phyloP scores from a whole-genome alignment of 2,888 invertebrate species.

The Chirona hameri region DNA sequence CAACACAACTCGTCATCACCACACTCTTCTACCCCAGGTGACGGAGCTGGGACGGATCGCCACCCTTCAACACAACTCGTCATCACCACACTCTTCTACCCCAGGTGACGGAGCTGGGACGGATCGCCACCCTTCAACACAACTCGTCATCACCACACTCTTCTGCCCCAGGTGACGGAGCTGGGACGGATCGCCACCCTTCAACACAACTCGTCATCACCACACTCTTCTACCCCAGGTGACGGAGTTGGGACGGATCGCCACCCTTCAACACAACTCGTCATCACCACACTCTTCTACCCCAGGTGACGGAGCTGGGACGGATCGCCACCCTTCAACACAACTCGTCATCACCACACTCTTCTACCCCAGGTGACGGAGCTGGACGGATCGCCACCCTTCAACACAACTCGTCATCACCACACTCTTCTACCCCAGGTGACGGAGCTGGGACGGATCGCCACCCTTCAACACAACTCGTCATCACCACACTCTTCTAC shows the following conservation, averaged over 20 bases:
- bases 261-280: slow-evolving; percentile 51
- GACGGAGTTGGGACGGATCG: slow-evolving; percentile 71
- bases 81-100: not conserved
- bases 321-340: slow-evolving; percentile 71
- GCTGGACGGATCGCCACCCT: slow-evolving; percentile 76
- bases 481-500: not conserved
- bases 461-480: slow-evolving; percentile 51
- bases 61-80: slow-evolving; percentile 45
- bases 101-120: slow-evolving; percentile 58
- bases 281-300: not conserved
- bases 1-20: too few relatives aligned
- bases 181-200: slow-evolving; percentile 78
- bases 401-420: too few relatives aligned
- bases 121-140: slow-evolving; percentile 69
- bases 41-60: slow-evolving; percentile 76
- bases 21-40: slow-evolving; percentile 50
- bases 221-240: slow-evolving; percentile 50
- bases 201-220: too few relatives aligned
- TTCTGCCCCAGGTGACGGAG: slow-evolving; percentile 51
- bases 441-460: slow-evolving; percentile 71
- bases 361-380: slow-evolving; percentile 51
- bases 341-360: too few relatives aligned
- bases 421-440: slow-evolving; percentile 50
- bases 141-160: too few relatives aligned
- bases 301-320: slow-evolving; percentile 57